phyloP scores from a whole-genome alignment of 2,888 invertebrate species.

The Chesias legatella region DNA sequence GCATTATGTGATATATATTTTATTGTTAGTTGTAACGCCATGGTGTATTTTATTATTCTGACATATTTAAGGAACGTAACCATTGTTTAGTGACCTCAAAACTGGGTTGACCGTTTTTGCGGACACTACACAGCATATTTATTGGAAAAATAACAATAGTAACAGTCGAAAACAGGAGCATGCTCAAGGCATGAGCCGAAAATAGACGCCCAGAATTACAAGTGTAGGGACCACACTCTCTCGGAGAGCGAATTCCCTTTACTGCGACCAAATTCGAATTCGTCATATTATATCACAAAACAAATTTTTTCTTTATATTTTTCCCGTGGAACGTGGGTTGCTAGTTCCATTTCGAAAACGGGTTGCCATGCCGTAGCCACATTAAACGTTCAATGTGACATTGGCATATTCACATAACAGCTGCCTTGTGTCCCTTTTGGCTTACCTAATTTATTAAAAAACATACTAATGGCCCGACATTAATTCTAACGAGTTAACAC shows the following conservation, averaged over 20 bases:
- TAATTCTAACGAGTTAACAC: constrained; percentile 2
- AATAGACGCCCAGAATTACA: too few species aligned
- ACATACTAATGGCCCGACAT: constrained; percentile 4
- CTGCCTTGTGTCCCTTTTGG: constrained; percentile 16
- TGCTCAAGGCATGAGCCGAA: too few species aligned
- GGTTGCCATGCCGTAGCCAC: constrained; percentile 7
- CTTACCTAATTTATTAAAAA: constrained; percentile 16
- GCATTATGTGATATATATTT: too few species aligned
- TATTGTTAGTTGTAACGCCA: too few species aligned
- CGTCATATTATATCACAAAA: too few species aligned
- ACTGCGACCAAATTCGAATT: too few species aligned
- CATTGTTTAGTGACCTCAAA: constrained; percentile 26
- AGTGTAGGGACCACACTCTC: too few species aligned
- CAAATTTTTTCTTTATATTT: too few species aligned
- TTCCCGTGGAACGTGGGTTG: too few species aligned
- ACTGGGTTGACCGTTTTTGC: constrained; percentile 34
- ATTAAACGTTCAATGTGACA: constrained; percentile 11
- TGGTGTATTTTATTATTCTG: constrained; percentile 1
- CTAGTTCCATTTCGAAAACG: constrained; percentile 11
- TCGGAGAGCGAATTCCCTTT: too few species aligned
- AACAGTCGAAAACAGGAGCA: too few species aligned
- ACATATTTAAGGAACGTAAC: constrained; percentile 11
- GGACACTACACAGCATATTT: constrained; percentile 34
- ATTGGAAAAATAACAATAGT: constrained; percentile 19
- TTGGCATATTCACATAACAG: too few species aligned